These are phyloP conservation scores for Drosophila repletoides DNA, from an alignment of 1,140 invertebrate species.

Conservation along the genomic window DNA sequence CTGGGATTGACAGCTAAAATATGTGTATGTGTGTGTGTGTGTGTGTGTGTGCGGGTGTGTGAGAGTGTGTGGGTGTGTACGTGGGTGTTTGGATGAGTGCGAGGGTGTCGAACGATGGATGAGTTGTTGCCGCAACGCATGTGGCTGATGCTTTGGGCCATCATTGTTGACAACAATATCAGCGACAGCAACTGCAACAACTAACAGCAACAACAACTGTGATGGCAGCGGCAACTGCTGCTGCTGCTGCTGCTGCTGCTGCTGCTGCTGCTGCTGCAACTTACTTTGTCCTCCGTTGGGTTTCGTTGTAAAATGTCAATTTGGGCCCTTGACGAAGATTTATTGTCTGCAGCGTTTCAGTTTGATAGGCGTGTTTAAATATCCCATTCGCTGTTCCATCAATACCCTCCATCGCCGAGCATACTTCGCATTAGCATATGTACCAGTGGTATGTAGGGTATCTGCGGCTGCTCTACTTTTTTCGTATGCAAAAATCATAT, in stretches of 20 bases:
- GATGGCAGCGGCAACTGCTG: slow-evolving; percentile 26
- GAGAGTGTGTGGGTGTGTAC: slow-evolving; percentile 8
- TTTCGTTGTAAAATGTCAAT: slow-evolving; percentile 80
- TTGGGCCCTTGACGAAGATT: slow-evolving; percentile 79
- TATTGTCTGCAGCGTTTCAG: slow-evolving; percentile 60
- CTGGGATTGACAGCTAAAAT: slow-evolving; percentile 48
- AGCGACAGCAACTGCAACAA: slow-evolving; percentile 51
- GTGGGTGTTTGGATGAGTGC: slow-evolving; percentile 20
- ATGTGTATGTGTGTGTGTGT: slow-evolving; percentile 20
- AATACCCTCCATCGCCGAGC: background rate
- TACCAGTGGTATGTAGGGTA: too few species aligned
- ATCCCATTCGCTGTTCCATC: slow-evolving; percentile 22
- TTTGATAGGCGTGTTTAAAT: slow-evolving; percentile 64
- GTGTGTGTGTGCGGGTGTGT: slow-evolving; percentile 22
- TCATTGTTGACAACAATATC: slow-evolving; percentile 79
- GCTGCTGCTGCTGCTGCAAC: slow-evolving; percentile 46
- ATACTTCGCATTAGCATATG: slow-evolving; percentile 15
- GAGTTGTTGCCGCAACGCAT: slow-evolving; percentile 68
- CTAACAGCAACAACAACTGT: slow-evolving; percentile 34
- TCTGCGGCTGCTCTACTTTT: too few species aligned
- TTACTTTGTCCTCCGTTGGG: slow-evolving; percentile 56
- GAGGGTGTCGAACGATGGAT: slow-evolving; percentile 62
- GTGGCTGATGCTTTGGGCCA: slow-evolving; percentile 76
- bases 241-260: too few species aligned
- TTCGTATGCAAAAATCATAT: too few species aligned